Conservation (phyloP, 30 jellyfish, hydroid and myxozoan species). For the Phacellophora camtschatica region DNA sequence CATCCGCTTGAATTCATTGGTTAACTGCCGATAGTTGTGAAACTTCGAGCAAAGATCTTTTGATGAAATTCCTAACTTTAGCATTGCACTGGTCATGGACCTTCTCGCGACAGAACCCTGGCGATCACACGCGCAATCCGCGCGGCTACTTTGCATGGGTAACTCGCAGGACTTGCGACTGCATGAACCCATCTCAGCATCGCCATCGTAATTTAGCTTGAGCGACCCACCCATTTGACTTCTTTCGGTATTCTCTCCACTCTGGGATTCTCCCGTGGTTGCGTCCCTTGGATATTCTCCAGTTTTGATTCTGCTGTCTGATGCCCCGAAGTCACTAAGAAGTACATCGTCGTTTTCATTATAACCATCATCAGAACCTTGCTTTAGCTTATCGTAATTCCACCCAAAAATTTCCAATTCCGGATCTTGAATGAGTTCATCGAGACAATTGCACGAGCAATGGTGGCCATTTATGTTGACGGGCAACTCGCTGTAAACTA, state of each 20-base stretch:
- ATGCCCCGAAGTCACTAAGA: background rate
- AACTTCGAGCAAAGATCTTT: slow-evolving; percentile 27
- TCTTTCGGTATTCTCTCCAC: background rate
- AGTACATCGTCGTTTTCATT: background rate
- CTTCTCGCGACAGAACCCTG: background rate
- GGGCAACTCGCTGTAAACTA: slow-evolving; percentile 61
- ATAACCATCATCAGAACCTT: background rate
- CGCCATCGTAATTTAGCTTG: background rate
- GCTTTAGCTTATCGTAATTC: slow-evolving; percentile 16
- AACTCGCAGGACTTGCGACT: background rate
- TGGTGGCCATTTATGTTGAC: slow-evolving; percentile 70
- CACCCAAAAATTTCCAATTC: slow-evolving; percentile 39
- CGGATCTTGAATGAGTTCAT: slow-evolving; percentile 28
- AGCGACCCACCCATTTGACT: slow-evolving; percentile 10
- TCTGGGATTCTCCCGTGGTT: background rate
- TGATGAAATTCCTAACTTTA: slow-evolving; percentile 6
- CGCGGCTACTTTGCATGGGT: background rate
- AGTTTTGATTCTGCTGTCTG: background rate
- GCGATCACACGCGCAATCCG: background rate
- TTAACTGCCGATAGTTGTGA: background rate
- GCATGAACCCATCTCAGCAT: background rate
- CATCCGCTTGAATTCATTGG: background rate
- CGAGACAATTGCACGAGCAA: slow-evolving; percentile 67
- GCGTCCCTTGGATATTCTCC: background rate
- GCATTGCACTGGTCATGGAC: background rate